Conservation (phyloP, 53 echinoderm and acorn worm species). For the Stichopus horrens region DNA sequence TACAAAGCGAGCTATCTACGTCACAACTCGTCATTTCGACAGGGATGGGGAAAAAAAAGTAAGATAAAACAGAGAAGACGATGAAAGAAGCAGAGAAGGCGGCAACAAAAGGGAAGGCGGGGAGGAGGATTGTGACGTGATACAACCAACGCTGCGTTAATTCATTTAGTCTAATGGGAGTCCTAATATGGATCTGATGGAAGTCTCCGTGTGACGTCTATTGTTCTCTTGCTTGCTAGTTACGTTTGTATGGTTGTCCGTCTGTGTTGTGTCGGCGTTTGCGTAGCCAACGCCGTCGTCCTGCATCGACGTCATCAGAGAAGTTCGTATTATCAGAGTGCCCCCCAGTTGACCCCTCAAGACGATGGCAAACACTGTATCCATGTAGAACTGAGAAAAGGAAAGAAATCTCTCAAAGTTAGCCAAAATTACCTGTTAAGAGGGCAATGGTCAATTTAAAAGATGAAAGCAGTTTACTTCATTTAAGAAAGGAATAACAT, state of each 20-base stretch:
- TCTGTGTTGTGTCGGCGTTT: neutral
- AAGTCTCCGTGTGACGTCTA: constrained; percentile 9
- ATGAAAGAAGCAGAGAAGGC: neutral
- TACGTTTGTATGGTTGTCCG: neutral
- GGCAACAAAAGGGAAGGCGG: neutral
- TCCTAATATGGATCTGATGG: constrained; percentile 22
- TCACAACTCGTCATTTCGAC: neutral
- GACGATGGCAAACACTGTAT: neutral
- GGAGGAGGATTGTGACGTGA: neutral
- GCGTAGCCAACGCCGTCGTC: neutral
- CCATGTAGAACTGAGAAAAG: neutral
- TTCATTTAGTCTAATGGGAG: constrained; percentile 19
- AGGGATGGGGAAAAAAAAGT: neutral
- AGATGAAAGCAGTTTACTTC: too few relatives aligned
- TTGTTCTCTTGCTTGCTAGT: neutral
- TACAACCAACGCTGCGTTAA: neutral
- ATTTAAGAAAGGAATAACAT: too few relatives aligned
- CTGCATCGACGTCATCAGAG: neutral
- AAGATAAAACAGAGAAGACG: neutral
- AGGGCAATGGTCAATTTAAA: too few relatives aligned
- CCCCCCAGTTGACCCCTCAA: too few relatives aligned
- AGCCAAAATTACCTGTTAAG: too few relatives aligned
- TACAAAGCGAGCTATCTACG: constrained; percentile 23
- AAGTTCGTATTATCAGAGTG: too few relatives aligned
- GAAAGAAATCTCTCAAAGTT: neutral